Evolutionary conservation across 2,797 vertebrate genomes (phyloP).

Genomic region (Enteromius radiatus): DNA sequence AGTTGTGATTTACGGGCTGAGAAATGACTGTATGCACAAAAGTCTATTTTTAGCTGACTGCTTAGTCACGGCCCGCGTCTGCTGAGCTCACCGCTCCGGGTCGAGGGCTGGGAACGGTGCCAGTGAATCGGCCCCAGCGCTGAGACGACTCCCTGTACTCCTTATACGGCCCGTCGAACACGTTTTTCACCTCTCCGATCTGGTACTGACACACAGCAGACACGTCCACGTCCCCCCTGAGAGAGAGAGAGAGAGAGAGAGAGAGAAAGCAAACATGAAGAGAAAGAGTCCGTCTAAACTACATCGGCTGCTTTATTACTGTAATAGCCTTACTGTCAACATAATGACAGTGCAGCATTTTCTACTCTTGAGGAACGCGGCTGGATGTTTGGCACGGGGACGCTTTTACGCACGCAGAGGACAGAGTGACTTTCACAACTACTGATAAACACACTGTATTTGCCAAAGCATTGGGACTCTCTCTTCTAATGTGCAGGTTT

Average conservation of each 20-base stretch:
- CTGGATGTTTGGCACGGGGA: constrained; percentile 37
- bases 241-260: constrained; percentile 33
- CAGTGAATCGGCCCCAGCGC: constrained; percentile 88
- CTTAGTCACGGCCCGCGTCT: constrained; percentile 26
- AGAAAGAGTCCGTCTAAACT: constrained; percentile 15
- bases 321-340: constrained; percentile 43
- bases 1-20: background rate
- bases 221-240: constrained; percentile 92
- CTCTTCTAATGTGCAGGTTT: background rate
- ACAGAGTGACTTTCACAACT: constrained; percentile 52
- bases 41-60: constrained; percentile 35
- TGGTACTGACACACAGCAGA: constrained; percentile 92
- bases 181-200: constrained; percentile 86
- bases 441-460: background rate
- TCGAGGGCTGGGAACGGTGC: constrained; percentile 84
- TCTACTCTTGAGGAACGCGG: constrained; percentile 29
- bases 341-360: constrained; percentile 42
- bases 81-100: constrained; percentile 86
- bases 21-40: background rate
- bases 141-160: constrained; percentile 90
- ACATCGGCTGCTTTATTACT: constrained; percentile 48
- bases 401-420: constrained; percentile 29
- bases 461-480: background rate
- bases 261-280: background rate
- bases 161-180: constrained; percentile 92